These are phyloP conservation scores for Varanus komodoensis DNA, from an alignment of 2,113 vertebrate genomes.

Conservation along the genomic window DNA sequence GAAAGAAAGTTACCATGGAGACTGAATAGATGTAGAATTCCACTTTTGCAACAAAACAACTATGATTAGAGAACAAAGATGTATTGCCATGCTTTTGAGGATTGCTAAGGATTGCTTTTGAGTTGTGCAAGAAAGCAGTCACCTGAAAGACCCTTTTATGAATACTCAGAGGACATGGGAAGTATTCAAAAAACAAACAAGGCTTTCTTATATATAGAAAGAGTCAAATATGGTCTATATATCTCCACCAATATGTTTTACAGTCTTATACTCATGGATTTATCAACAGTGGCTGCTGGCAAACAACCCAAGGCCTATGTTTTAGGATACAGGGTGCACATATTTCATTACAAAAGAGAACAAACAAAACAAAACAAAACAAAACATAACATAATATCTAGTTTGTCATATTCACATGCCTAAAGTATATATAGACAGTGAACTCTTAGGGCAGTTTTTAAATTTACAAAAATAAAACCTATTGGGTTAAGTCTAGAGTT, in stretches of 20 bases:
- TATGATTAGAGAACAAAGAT: slow-evolving; percentile 63
- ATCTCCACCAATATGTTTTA: not conserved
- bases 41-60: slow-evolving; percentile 64
- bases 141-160: not conserved
- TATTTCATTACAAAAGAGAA: too few species aligned
- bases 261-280: not conserved
- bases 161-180: not conserved
- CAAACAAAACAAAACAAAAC: too few species aligned
- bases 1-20: slow-evolving; percentile 79
- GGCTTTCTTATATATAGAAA: not conserved
- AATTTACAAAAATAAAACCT: not conserved
- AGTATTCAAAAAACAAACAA: not conserved
- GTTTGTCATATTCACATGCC: too few species aligned
- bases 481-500: too few species aligned
- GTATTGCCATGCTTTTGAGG: slow-evolving; percentile 46
- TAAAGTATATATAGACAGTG: not conserved
- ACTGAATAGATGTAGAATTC: slow-evolving; percentile 69
- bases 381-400: not conserved
- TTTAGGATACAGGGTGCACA: too few species aligned
- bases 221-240: not conserved
- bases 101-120: not conserved
- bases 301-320: not conserved
- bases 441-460: not conserved
- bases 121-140: not conserved
- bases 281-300: not conserved